A percentile compares a stretch with the other conserved stretches of the same genome.
phyloP scores from a whole-genome alignment of 2,888 invertebrate species.

The Boloria euphrosyne region DNA sequence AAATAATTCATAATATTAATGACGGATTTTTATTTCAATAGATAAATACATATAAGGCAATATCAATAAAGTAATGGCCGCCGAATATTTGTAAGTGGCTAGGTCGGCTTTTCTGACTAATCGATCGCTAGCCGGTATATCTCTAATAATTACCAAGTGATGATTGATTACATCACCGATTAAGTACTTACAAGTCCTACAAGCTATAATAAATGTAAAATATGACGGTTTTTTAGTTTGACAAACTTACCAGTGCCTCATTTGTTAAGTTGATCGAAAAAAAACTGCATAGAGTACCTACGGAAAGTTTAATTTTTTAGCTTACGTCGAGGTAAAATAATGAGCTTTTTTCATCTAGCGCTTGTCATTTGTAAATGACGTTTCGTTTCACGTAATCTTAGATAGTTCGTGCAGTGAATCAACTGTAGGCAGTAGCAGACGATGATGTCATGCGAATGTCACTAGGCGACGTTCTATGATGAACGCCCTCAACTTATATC shows the following conservation, averaged over 20 bases:
- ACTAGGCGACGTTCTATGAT: conserved; percentile 8
- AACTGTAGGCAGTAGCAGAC: conserved; percentile 15
- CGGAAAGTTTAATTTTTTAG: not conserved
- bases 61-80: too few species aligned
- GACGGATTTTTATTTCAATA: too few species aligned
- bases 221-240: not conserved
- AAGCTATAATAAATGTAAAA: not conserved
- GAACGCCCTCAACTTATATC: not conserved
- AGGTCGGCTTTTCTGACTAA: too few species aligned
- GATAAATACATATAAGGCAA: too few species aligned
- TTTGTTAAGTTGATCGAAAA: too few species aligned
- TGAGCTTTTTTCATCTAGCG: conserved; percentile 15
- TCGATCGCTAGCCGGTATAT: too few species aligned
- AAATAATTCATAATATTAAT: too few species aligned
- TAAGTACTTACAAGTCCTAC: not conserved
- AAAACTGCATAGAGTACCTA: not conserved
- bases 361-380: conserved; percentile 19
- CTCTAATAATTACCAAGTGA: conserved; percentile 3
- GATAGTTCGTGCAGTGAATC: conserved; percentile 24
- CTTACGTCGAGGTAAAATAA: not conserved
- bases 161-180: not conserved
- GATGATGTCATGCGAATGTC: conserved; percentile 35
- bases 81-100: too few species aligned
- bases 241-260: not conserved
- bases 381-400: conserved; percentile 18